A percentile compares a stretch with the other conserved stretches of the same genome.
phyloP scores from a whole-genome alignment of 2,888 invertebrate genomes.

The Polymixis flavicincta region DNA sequence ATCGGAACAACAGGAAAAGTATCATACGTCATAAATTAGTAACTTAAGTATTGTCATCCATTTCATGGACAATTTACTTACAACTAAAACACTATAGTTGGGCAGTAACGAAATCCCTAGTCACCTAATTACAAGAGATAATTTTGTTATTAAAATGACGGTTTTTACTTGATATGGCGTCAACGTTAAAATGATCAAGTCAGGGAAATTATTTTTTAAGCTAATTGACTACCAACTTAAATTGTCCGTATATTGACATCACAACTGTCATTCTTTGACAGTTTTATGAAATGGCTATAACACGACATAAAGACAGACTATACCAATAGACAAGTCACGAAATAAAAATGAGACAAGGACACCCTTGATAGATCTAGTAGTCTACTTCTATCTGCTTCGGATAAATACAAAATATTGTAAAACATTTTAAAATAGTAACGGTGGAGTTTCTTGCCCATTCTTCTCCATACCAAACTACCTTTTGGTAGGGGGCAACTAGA shows the following conservation, averaged over 20 bases:
- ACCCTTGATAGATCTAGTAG: neutral
- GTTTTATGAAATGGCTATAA: neutral
- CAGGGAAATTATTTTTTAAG: neutral
- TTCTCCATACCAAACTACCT: too few relatives aligned
- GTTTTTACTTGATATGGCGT: constrained; percentile 74
- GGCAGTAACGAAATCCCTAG: constrained; percentile 73
- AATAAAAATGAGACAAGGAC: neutral
- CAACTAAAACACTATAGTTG: constrained; percentile 69
- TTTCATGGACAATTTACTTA: constrained; percentile 80
- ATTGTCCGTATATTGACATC: neutral
- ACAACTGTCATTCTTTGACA: neutral
- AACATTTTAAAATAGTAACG: too few relatives aligned
- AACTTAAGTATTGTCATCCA: constrained; percentile 81
- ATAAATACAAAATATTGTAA: too few relatives aligned
- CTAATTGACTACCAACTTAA: neutral
- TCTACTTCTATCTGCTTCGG: neutral
- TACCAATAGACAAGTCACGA: neutral
- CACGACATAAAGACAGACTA: too few relatives aligned
- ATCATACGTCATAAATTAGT: constrained; percentile 76
- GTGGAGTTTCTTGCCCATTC: too few relatives aligned
- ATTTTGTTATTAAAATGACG: constrained; percentile 65
- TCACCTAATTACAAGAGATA: constrained; percentile 71
- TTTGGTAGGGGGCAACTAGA: too few relatives aligned
- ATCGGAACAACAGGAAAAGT: constrained; percentile 66
- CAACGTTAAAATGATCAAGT: constrained; percentile 56